Percentiles rank a stretch among this genome's conserved stretches.
Evolutionary conservation across 2,113 vertebrate species (phyloP).

Genomic region (Neodontobutis hainanensis): DNA sequence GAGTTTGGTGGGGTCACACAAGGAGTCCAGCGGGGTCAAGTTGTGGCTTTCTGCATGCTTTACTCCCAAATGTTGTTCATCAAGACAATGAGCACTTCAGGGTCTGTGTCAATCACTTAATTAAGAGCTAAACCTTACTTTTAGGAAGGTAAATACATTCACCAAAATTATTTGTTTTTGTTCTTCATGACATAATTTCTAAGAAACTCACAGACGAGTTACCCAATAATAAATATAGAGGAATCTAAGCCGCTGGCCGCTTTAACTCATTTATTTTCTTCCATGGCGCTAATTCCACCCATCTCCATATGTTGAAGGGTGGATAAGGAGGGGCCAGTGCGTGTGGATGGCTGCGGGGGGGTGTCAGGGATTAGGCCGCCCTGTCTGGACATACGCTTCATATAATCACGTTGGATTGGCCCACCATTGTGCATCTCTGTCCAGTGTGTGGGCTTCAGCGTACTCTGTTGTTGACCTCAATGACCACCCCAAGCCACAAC

Average conservation of each 20-base stretch:
- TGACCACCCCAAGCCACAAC: not conserved
- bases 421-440: slow-evolving; percentile 38
- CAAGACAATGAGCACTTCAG: not conserved
- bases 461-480: not conserved
- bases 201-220: slow-evolving; percentile 53
- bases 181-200: slow-evolving; percentile 30
- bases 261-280: slow-evolving; percentile 76
- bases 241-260: slow-evolving; percentile 53
- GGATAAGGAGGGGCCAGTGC: slow-evolving; percentile 9
- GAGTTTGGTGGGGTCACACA: slow-evolving; percentile 55
- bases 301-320: slow-evolving; percentile 74
- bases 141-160: not conserved
- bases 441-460: slow-evolving; percentile 3
- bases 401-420: slow-evolving; percentile 51
- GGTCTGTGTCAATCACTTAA: not conserved
- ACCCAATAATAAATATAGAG: slow-evolving; percentile 57
- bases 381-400: slow-evolving; percentile 65
- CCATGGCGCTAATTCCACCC: slow-evolving; percentile 76
- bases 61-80: not conserved
- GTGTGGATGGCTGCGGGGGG: slow-evolving; percentile 15
- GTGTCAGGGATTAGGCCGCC: slow-evolving; percentile 66
- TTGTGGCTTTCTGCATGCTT: slow-evolving; percentile 33
- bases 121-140: not conserved
- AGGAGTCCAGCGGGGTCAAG: slow-evolving; percentile 52
- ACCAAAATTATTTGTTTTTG: slow-evolving; percentile 6